A percentile compares a stretch with the other conserved stretches of the same genome.
phyloP scores from a whole-genome alignment of 2,888 invertebrate species.

The Gisinianus flammeolus region DNA sequence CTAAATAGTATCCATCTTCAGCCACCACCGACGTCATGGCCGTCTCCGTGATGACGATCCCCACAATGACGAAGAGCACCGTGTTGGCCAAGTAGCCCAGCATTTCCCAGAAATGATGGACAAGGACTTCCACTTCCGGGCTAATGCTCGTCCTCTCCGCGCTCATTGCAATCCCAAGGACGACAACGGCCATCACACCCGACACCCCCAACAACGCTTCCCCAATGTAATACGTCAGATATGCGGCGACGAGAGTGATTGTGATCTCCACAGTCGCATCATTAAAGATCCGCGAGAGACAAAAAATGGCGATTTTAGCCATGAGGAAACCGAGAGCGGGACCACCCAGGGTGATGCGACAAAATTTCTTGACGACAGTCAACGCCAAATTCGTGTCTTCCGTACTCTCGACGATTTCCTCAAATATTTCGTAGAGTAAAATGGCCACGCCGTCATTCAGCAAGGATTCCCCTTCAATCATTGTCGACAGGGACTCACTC shows the following conservation, averaged over 20 bases:
- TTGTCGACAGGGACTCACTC: constrained; percentile 61
- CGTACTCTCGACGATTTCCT: constrained; percentile 46
- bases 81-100: constrained; percentile 66
- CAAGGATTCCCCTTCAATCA: constrained; percentile 64
- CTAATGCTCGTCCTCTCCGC: constrained; percentile 62
- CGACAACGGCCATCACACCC: constrained; percentile 64
- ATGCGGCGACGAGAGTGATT: constrained; percentile 63
- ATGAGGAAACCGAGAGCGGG: constrained; percentile 62
- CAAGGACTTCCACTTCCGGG: constrained; percentile 63
- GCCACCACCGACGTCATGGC: constrained; percentile 64
- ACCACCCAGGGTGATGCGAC: constrained; percentile 61
- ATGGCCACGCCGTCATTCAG: constrained; percentile 65
- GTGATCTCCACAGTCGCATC: constrained; percentile 63
- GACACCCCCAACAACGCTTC: constrained; percentile 60
- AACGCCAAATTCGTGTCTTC: constrained; percentile 33
- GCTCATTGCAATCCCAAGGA: constrained; percentile 62
- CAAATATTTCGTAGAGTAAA: constrained; percentile 61
- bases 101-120: constrained; percentile 63
- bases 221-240: constrained; percentile 62
- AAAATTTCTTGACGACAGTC: constrained; percentile 56
- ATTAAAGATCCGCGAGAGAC: constrained; percentile 62
- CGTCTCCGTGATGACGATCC: constrained; percentile 68
- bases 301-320: constrained; percentile 61
- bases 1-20: constrained; percentile 65
- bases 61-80: constrained; percentile 69